Percentiles rank a stretch among this genome's conserved stretches.
These are phyloP conservation scores for Labeo calbasu DNA, from an alignment of 2,797 vertebrate species.

Conservation along the genomic window DNA sequence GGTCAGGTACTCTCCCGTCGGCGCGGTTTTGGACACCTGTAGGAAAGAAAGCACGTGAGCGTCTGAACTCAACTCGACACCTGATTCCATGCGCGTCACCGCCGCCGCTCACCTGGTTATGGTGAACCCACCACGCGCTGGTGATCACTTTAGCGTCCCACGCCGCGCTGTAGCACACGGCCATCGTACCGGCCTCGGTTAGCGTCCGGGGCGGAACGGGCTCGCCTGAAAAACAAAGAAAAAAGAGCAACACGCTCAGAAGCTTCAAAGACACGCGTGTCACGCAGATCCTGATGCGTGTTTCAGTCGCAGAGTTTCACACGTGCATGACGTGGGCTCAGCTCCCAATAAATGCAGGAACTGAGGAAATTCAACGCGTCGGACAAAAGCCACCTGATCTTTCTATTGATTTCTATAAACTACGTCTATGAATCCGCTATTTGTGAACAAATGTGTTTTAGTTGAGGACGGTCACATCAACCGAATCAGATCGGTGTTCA, in stretches of 20 bases:
- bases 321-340: no score
- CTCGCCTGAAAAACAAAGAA: conserved; percentile 85
- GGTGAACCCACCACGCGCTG: conserved; percentile 98
- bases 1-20: conserved; percentile 96
- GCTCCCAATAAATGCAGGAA: no score
- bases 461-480: no score
- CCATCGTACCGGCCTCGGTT: conserved; percentile 94
- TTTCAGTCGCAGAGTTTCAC: no score
- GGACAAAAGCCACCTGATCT: no score
- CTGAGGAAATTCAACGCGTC: no score
- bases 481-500: neutral
- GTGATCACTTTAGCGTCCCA: conserved; percentile 98
- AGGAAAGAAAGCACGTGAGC: conserved; percentile 32
- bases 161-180: conserved; percentile 96
- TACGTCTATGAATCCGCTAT: neutral
- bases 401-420: no score
- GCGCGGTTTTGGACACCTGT: conserved; percentile 97
- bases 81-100: neutral
- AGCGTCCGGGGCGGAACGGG: conserved; percentile 90
- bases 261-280: no score
- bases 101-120: conserved; percentile 86
- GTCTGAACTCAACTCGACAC: neutral
- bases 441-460: neutral
- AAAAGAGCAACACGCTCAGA: neutral
- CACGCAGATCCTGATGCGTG: no score